Base-by-base conservation (phyloP, 2,888 invertebrate genomes). In the Crepidodera aurea region DNA sequence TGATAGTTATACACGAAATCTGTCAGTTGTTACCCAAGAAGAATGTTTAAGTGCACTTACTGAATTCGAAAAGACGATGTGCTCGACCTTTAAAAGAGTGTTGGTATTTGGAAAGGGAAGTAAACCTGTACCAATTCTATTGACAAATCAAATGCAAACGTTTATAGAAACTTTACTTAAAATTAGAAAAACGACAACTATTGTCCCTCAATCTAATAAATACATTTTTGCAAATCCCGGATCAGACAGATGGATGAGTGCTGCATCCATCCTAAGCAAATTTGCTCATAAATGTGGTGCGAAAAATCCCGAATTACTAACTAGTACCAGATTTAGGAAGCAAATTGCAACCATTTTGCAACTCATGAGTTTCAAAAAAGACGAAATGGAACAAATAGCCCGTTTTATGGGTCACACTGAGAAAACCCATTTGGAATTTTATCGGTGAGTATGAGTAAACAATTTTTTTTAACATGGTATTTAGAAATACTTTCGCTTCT, bases 211-310 rank as follows among this genome's bases (percentile, higher is more conserved):
- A 54, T 34, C 59, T 12, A 69, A 68, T 42, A 55, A 58, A 12
- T 69, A 68, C 40, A 8, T 64, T 8, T 69, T 69, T 51, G 69
- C 67, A 16, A 66, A 66, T 60, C 65, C 68, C 25, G 61, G 57
- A 13, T 66, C 59, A 15, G 54, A 64, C 39, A 60, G 63, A 51
- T 69, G 69, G 69, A 63, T 67, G 46, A 59, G 39, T 44, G 69
- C 66, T 10, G 32, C 62, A n/a, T 59, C 34, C 12, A 46, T 64
- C n/a, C 42, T 65, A 19, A 37, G 64, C 48, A 65, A 60, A 42
- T 50, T 60, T 46, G 62, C 60, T 19, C 15, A 40, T 12, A 65
- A 58, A 8, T 65, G 58, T 62, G 65, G 62, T 13, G 61, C 62
- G 1, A 58, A 65, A 54, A 51, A 65, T 18, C 65, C 65, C 8